Evolutionary conservation across 2,888 invertebrate species (phyloP).

Genomic region (Microctonus aethiopoides): DNA sequence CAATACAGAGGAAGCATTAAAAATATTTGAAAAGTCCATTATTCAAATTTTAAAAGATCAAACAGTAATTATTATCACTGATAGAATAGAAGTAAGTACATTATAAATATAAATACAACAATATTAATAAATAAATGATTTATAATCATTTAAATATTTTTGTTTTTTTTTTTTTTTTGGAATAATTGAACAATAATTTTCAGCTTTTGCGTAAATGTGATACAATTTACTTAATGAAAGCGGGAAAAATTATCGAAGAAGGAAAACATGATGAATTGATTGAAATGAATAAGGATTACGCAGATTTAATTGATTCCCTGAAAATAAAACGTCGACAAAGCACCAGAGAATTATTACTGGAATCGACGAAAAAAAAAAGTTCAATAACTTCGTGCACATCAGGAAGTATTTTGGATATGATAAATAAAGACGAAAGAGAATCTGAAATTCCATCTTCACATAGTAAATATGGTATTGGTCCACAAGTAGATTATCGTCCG

Average conservation of each 20-base stretch:
- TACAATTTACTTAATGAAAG: conserved; percentile 70
- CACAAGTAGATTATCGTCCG: conserved; percentile 14
- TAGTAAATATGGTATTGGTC: conserved; percentile 7
- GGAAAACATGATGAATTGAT: conserved; percentile 70
- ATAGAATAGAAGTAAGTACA: conserved; percentile 45
- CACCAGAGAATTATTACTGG: background rate
- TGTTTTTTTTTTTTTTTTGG: background rate
- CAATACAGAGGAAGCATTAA: conserved; percentile 38
- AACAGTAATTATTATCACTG: conserved; percentile 49
- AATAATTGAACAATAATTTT: conserved; percentile 13
- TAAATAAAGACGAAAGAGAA: conserved; percentile 3
- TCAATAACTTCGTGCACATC: background rate
- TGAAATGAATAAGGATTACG: conserved; percentile 53
- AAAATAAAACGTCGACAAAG: conserved; percentile 35
- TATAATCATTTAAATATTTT: background rate
- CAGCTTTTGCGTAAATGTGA: conserved; percentile 71
- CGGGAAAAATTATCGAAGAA: conserved; percentile 69
- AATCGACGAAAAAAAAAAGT: background rate
- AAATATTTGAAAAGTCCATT: conserved; percentile 48
- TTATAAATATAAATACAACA: background rate
- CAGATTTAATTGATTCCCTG: conserved; percentile 43
- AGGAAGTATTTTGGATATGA: conserved; percentile 11
- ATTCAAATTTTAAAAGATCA: conserved; percentile 41
- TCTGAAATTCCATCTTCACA: background rate
- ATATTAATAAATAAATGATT: background rate